Base-by-base conservation (phyloP, 2,888 invertebrate species). In the Pherbina coryleti region DNA sequence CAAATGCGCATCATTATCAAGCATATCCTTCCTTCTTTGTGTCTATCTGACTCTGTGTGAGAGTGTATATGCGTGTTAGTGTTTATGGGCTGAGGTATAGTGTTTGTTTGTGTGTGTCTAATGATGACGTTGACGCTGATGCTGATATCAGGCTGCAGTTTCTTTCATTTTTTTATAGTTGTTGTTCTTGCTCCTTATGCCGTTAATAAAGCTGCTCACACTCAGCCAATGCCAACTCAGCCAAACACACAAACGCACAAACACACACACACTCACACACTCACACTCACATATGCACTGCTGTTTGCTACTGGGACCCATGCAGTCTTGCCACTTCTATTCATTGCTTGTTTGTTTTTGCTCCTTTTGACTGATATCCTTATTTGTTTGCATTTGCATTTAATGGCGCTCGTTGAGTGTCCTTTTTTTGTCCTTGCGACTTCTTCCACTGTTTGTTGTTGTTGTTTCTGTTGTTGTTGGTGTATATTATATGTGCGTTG, bases 341-440 rank as follows among this genome's bases (percentile, higher is more conserved):
- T 72, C 75, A 75, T 75, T 75, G 75, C 75, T 66, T 75, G 75
- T 64, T 75, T 75, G 66, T 53, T 31, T 64, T 49, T 55, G 53
- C 31, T 66, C 67, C 69, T 25, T 49, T 67, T 57, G 60, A 57
- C 75, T 75, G 75, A 49, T 66, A 66, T 75, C 57, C 67, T 69
- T 31, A 75, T 67, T 75, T 75, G 75, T 66, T 75, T 75, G 75
- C 55, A 66, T 69, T 75, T 67, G 44, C 72, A 72, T 72, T 72
- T 60, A 72, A 72, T 57, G 51, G 69, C 44, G 11, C 25, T 37
- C 49, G 17, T 25, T 17, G 22, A 19, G 55, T 19, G 55, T 55
- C 55, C 55, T 55, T 55, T 55, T 53, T 55, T n/a, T 55, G 55
- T 55, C 55, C 55, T 55, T 55, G 55, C 22, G 9, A 55, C n/a